A percentile compares a stretch with the other conserved stretches of the same genome.
Evolutionary conservation across 2,797 vertebrate species (phyloP).

Genomic region (Melanotaenia boesemani): DNA sequence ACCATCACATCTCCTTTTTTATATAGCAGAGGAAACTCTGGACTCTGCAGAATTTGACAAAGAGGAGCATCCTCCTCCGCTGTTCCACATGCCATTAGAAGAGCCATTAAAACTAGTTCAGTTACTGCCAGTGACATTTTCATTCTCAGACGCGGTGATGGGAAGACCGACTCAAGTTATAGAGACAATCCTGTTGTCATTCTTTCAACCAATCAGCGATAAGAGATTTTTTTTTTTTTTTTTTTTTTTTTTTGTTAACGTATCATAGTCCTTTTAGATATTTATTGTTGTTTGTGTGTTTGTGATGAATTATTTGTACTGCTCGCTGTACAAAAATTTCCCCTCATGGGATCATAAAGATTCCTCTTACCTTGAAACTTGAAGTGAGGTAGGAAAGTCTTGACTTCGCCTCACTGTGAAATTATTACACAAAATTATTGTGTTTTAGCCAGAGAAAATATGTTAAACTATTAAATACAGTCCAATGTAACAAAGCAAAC

Average conservation of each 20-base stretch:
- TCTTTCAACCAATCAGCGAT: constrained; percentile 57
- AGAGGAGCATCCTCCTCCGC: constrained; percentile 43
- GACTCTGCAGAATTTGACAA: constrained; percentile 71
- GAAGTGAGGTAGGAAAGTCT: neutral
- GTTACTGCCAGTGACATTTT: constrained; percentile 51
- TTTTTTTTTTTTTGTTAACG: too few species aligned
- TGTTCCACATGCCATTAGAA: constrained; percentile 38
- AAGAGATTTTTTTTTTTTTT: too few species aligned
- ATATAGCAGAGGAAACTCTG: constrained; percentile 75
- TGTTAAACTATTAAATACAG: too few species aligned
- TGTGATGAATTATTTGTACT: too few species aligned
- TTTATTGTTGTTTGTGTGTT: too few species aligned
- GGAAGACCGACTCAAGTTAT: constrained; percentile 4
- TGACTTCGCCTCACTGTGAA: neutral
- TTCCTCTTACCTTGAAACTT: too few species aligned
- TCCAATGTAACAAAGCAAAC: too few species aligned
- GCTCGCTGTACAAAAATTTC: too few species aligned
- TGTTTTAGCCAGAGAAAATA: neutral
- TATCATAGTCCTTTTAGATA: too few species aligned
- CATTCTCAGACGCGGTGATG: constrained; percentile 14
- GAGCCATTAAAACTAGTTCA: constrained; percentile 15
- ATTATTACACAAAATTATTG: neutral
- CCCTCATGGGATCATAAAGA: too few species aligned
- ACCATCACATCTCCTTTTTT: constrained; percentile 78
- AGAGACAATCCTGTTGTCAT: constrained; percentile 5